Percentiles rank a stretch among this genome's conserved stretches.
Conservation (phyloP, 2,797 vertebrate genomes). For the Tokudaia tokunoshimensis region DNA sequence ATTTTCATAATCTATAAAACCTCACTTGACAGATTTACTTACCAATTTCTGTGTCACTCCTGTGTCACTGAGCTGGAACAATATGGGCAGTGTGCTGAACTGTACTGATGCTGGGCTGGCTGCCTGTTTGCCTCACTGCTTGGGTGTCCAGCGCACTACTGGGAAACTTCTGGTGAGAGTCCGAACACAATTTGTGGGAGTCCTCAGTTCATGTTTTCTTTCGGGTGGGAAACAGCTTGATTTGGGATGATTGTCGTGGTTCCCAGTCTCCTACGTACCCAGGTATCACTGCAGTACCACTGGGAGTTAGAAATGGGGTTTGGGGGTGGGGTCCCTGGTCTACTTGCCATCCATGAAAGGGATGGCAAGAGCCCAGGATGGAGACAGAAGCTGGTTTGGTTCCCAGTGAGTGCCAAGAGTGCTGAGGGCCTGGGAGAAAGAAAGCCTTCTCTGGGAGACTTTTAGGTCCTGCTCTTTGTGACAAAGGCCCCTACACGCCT, state of each 20-base stretch:
- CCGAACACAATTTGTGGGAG: neutral
- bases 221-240: neutral
- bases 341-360: neutral
- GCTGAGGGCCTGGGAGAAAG: neutral
- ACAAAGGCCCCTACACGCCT: neutral
- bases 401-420: neutral
- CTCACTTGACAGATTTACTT: neutral
- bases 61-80: neutral
- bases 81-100: neutral
- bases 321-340: neutral
- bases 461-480: neutral
- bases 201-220: neutral
- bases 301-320: neutral
- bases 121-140: neutral
- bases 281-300: neutral
- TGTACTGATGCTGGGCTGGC: neutral
- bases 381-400: neutral
- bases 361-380: neutral
- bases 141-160: neutral
- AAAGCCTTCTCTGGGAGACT: neutral
- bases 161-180: neutral
- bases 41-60: neutral
- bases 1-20: neutral
- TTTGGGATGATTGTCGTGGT: too few relatives aligned
- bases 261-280: too few relatives aligned